A percentile compares a stretch with the other conserved stretches of the same genome.
Evolutionary conservation across 2,888 invertebrate genomes (phyloP).

Genomic region (Tenthredo mesomela): DNA sequence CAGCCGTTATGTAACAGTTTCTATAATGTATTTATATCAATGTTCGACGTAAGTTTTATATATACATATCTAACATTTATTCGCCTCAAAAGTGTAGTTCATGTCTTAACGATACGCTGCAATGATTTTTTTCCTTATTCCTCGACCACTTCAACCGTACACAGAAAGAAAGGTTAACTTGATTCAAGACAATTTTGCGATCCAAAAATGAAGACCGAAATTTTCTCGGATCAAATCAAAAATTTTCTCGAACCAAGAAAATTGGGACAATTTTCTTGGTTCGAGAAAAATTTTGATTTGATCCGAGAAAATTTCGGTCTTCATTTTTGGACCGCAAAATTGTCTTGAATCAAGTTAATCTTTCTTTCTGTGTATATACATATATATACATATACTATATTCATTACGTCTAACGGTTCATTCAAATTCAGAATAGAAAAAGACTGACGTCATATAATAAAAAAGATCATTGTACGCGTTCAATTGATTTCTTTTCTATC

Average conservation of each 20-base stretch:
- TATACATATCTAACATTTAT: not conserved
- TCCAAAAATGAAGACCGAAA: too few species aligned
- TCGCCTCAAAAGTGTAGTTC: not conserved
- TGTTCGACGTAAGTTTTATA: not conserved
- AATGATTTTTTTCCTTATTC: not conserved
- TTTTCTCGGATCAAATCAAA: too few species aligned
- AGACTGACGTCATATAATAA: conserved; percentile 7
- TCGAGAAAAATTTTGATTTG: too few species aligned
- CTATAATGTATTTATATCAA: conserved; percentile 29
- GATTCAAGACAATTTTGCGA: too few species aligned
- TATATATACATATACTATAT: not conserved
- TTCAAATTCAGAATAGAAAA: conserved; percentile 44
- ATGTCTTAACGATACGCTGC: conserved; percentile 7
- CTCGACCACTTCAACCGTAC: conserved; percentile 20
- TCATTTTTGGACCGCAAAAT: too few species aligned
- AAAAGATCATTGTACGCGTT: conserved; percentile 39
- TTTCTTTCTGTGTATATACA: too few species aligned
- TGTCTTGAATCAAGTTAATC: too few species aligned
- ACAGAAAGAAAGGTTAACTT: too few species aligned
- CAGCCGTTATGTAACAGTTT: conserved; percentile 53
- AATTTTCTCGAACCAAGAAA: too few species aligned
- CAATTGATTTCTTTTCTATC: conserved; percentile 48
- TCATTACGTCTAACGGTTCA: conserved; percentile 50
- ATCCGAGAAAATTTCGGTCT: too few species aligned
- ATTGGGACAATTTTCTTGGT: too few species aligned